Base-by-base conservation (phyloP, 2,113 vertebrate genomes). In the Saguinus midas region DNA sequence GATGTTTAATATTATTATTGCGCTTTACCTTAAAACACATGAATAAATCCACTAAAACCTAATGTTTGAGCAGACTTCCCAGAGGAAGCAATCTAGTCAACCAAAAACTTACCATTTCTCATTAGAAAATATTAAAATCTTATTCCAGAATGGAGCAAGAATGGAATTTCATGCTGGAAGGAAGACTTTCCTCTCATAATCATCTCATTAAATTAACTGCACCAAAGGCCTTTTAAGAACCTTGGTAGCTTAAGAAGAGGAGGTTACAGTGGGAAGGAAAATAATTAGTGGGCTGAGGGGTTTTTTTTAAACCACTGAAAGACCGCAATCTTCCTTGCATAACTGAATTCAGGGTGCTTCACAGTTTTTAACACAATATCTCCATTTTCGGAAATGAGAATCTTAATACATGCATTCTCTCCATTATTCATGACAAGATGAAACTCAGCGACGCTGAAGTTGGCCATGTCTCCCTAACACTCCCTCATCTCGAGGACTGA, bases 11-110 rank as follows among this genome's bases (percentile, higher is more conserved):
- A 57, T 66, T 45, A 58, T 8, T 45, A 45, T 3, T 52, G 10
- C 37, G 78, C 3, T 96, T 90, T 87, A 68, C 35, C 61, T 85
- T 87, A 70, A 96, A 90, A 81, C 40, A 64, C 13, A 37, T 23
- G 86, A 61, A 81, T 35, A 70, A 6, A 50, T 18, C 55, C 83
- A 32, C 0, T 27, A 23, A 94, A 75, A 87, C 20, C 84, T 75
- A 82, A 81, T 11, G 10, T 57, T 21, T 64, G 20, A 75, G 52
- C 35, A 86, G 40, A 84, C 37, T 1, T 50, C 35, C 40, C 58
- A 83, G 32, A 78, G 84, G 43, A 16, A 93, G 43, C 8, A 57
- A 79, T 68, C 57, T 61, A 66, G 8, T 61, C 37, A 29, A 29
- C n/a, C 17, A 52, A 85, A 96, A 81, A 81, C 45, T 25, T 1